Conservation (phyloP, 1,140 invertebrate species). For the Microplitis demolitor region DNA sequence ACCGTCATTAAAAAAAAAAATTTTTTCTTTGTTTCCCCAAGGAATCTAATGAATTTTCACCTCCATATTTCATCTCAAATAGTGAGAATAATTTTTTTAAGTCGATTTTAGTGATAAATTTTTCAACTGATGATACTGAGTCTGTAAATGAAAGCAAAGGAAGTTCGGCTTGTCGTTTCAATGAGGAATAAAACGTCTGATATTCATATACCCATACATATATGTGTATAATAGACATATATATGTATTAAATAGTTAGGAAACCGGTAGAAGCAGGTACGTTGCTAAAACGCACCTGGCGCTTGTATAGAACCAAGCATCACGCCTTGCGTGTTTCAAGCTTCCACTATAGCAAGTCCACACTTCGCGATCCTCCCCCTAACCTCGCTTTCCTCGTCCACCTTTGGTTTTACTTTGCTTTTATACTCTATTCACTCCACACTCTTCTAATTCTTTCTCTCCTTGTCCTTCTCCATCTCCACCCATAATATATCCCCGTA, state of each 20-base stretch:
- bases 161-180: neutral
- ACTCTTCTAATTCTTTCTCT: neutral
- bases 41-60: too few relatives aligned
- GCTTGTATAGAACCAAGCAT: neutral
- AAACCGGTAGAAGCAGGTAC: neutral
- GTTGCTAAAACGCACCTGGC: neutral
- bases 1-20: too few relatives aligned
- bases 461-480: neutral
- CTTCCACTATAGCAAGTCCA: neutral
- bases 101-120: neutral
- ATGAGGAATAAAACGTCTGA: too few relatives aligned
- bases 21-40: too few relatives aligned
- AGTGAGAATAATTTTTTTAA: too few relatives aligned
- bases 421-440: neutral
- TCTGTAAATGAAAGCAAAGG: neutral
- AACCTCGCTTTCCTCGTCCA: too few relatives aligned
- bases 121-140: neutral
- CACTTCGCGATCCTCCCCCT: conserved; percentile 8
- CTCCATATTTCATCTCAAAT: too few relatives aligned
- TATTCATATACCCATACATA: neutral
- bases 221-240: neutral
- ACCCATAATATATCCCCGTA: too few relatives aligned
- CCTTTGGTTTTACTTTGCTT: too few relatives aligned
- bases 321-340: neutral
- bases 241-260: neutral